Conservation (phyloP, 2,888 invertebrate genomes). For the Cephus rjabovi region DNA sequence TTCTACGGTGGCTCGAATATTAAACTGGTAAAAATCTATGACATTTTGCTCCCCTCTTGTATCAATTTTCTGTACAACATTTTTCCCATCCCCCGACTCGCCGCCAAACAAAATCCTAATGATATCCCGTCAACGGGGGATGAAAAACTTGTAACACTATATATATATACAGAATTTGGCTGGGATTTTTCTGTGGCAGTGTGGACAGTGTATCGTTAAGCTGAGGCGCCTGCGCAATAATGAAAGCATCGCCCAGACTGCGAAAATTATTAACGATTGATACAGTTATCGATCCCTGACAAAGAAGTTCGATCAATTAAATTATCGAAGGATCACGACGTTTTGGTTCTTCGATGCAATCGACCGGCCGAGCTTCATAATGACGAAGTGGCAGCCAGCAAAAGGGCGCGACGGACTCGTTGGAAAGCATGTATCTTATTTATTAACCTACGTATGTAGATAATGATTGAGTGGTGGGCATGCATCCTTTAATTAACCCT, state of each 20-base stretch:
- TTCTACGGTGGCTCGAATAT: background rate
- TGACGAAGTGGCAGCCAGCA: background rate
- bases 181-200: background rate
- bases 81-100: background rate
- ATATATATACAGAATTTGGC: background rate
- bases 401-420: slow-evolving; percentile 31
- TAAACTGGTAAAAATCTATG: background rate
- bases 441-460: slow-evolving; percentile 42
- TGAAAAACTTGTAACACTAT: background rate
- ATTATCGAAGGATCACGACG: background rate
- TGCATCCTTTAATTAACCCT: slow-evolving; percentile 28
- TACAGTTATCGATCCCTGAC: background rate
- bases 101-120: background rate
- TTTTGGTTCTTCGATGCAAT: background rate
- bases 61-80: background rate
- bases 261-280: background rate
- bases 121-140: background rate
- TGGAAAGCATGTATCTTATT: slow-evolving; percentile 29
- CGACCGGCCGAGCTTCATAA: background rate
- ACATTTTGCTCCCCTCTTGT: background rate
- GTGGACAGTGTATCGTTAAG: background rate
- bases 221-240: background rate
- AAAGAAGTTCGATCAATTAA: background rate
- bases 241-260: background rate
- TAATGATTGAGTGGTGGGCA: slow-evolving; percentile 43